Evolutionary conservation across 2,113 vertebrate genomes (phyloP).

Genomic region (Rhinichthys klamathensis): DNA sequence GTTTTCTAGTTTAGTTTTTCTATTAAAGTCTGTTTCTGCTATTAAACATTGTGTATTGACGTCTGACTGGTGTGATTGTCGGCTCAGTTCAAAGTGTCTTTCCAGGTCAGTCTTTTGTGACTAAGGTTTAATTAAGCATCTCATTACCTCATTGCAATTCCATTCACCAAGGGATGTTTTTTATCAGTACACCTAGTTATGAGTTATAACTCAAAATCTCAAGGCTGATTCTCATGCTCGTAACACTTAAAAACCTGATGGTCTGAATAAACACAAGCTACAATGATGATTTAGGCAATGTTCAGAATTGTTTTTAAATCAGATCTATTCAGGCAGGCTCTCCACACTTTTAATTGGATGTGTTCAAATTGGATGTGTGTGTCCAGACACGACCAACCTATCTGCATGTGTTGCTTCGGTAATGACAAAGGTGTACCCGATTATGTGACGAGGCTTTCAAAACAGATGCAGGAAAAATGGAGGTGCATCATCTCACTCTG

Average conservation of each 20-base stretch:
- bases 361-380: no score
- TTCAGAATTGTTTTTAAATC: no score
- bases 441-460: no score
- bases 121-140: background rate
- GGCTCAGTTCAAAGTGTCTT: background rate
- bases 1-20: background rate
- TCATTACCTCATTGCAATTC: background rate
- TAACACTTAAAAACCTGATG: background rate
- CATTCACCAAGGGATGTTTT: conserved; percentile 3
- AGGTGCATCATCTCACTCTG: no score
- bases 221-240: background rate
- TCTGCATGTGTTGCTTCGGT: no score
- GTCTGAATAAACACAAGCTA: background rate
- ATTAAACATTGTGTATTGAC: background rate
- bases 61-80: background rate
- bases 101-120: conserved; percentile 12
- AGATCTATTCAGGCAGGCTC: no score
- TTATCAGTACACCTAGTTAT: background rate
- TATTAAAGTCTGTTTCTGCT: background rate
- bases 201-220: background rate
- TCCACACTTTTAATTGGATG: no score
- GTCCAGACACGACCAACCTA: no score
- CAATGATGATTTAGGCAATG: background rate
- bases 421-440: no score
- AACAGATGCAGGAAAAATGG: no score